Evolutionary conservation across 2,797 vertebrate species (phyloP), one percentile per base, ranked within the genome.

Genomic region (Bothrops alternatus): DNA sequence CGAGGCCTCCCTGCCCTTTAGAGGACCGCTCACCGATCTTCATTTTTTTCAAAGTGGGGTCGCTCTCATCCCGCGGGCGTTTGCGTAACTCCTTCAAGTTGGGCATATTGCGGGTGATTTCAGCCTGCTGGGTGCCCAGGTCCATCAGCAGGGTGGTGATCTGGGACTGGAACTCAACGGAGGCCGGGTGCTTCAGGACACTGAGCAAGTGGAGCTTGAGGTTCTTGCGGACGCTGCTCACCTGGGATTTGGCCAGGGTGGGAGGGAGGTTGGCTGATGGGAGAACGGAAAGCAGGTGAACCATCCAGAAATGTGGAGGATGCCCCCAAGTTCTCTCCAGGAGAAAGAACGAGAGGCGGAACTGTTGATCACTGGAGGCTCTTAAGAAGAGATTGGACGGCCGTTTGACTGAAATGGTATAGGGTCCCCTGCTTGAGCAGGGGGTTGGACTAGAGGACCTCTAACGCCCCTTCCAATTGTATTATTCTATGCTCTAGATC

Each of bases 201-300:
- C 98, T 98, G 93, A 99, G 96, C 91, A 99, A 95, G 92, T 99
- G 99, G 53, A 99, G 96, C 97, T 99, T 99, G 69, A 99, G 98
- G 93, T 99, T 99, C 97, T 99, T 99, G 0, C 99, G 96, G 11
- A 99, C 99, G 0, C 99, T 99, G 98, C 99, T 99, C 93, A 99
- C 99, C 97, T 99, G 99, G 8, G 99, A 99, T 94, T 99, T 99
- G 95, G 99, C 99, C 97, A 99, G 93, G 0, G 99, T 99, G 0
- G 99, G 99, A 0, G 99, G 99, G 26, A 99, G 96, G 96, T 99
- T 99, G 57, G 99, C 99, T 99, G 94, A 1, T 69, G 90, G 88
- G 58, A 42, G 32, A 6, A 58, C 0, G 0, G 0, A 2, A 55
- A 57, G 11, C 3, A 1, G 88, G 26, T 26, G 18, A 47, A 37